phyloP scores from a whole-genome alignment of 1,140 invertebrate genomes.

The Rhyacophila brunnea region DNA sequence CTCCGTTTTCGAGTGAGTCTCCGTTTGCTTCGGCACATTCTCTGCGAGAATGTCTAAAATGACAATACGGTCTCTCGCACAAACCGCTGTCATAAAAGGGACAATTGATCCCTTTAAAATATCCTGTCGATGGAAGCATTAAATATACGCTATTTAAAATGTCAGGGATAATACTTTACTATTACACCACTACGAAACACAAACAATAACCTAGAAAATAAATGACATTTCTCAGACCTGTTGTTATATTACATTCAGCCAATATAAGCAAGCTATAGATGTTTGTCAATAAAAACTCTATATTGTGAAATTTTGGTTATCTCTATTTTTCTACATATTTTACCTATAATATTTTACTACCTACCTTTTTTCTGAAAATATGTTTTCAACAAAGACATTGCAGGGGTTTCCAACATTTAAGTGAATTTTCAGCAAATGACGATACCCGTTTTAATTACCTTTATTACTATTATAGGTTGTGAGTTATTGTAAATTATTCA shows the following conservation, averaged over 20 bases:
- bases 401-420: too few relatives aligned
- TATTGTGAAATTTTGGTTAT: too few relatives aligned
- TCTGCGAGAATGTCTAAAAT: slow-evolving; percentile 79
- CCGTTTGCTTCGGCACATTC: slow-evolving; percentile 47
- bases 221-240: slow-evolving; percentile 23
- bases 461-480: too few relatives aligned
- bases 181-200: neutral
- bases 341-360: too few relatives aligned
- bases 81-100: slow-evolving; percentile 76
- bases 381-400: too few relatives aligned
- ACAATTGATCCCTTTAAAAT: slow-evolving; percentile 79
- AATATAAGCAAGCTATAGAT: too few relatives aligned
- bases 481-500: too few relatives aligned
- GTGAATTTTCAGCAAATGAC: too few relatives aligned
- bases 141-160: neutral
- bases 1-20: slow-evolving; percentile 44
- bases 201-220: slow-evolving; percentile 29
- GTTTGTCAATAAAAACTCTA: too few relatives aligned
- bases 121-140: slow-evolving; percentile 85
- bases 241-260: slow-evolving; percentile 14
- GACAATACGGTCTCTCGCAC: slow-evolving; percentile 85
- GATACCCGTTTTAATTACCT: too few relatives aligned
- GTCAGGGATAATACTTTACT: neutral
- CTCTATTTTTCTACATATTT: too few relatives aligned
- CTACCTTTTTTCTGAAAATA: too few relatives aligned